These are phyloP conservation scores for Gastrophryne carolinensis DNA, from an alignment of 2,797 vertebrate species.

Conservation along the genomic window DNA sequence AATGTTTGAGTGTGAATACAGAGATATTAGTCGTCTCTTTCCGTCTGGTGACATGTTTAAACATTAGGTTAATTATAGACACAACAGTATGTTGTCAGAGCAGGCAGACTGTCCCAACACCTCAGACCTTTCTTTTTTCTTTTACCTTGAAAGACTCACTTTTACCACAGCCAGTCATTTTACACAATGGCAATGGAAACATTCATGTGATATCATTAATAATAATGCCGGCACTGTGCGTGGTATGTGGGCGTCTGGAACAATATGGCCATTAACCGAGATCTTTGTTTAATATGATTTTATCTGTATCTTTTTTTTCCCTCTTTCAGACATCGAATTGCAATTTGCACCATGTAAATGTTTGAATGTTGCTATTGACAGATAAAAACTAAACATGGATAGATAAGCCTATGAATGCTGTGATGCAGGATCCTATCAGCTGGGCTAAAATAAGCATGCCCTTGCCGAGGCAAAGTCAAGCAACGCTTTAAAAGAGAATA, in stretches of 20 bases:
- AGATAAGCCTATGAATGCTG: conserved; percentile 9
- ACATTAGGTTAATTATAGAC: conserved; percentile 37
- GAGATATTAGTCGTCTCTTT: neutral
- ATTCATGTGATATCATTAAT: conserved; percentile 16
- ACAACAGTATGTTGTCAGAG: neutral
- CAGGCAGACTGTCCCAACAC: neutral
- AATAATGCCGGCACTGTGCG: conserved; percentile 33
- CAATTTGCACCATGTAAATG: conserved; percentile 42
- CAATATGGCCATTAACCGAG: conserved; percentile 43
- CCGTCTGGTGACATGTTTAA: conserved; percentile 15
- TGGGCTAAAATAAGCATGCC: conserved; percentile 27
- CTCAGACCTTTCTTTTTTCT: neutral
- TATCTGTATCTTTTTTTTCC: conserved; percentile 28
- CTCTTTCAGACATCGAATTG: conserved; percentile 21
- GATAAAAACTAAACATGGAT: conserved; percentile 41
- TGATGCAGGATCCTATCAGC: conserved; percentile 21
- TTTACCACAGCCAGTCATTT: conserved; percentile 44
- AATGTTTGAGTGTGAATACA: neutral
- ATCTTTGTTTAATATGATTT: conserved; percentile 35
- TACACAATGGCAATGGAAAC: conserved; percentile 49
- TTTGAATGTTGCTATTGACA: conserved; percentile 42
- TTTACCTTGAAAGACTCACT: neutral
- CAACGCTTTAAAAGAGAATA: neutral
- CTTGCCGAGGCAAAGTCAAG: conserved; percentile 30
- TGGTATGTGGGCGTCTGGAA: conserved; percentile 24